Conservation (phyloP, 2,888 invertebrate species). For the Liopterus haemorrhoidalis region DNA sequence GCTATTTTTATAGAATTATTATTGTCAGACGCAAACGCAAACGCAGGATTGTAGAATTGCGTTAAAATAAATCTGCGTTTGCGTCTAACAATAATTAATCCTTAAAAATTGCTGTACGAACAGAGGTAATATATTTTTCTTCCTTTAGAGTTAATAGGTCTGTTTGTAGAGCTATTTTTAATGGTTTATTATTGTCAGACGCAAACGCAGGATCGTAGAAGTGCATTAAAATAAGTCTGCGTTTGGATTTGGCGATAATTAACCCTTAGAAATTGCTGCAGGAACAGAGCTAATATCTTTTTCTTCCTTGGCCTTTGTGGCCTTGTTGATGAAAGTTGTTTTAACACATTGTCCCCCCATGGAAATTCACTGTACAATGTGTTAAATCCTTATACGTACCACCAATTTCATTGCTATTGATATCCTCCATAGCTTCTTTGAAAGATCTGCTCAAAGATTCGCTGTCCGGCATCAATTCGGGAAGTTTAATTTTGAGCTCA, state of each 20-base stretch:
- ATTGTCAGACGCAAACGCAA: no score
- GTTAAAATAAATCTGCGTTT: no score
- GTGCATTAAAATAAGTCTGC: no score
- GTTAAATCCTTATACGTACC: constrained; percentile 37
- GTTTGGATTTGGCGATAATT: no score
- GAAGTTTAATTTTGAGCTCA: constrained; percentile 65
- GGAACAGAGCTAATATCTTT: not conserved
- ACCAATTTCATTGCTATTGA: constrained; percentile 48
- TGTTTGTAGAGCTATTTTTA: no score
- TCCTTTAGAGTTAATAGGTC: no score
- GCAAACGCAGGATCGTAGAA: no score
- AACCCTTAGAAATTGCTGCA: not conserved
- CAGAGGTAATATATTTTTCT: not conserved
- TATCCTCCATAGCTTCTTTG: constrained; percentile 52
- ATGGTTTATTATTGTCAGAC: no score
- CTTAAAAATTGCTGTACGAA: not conserved
- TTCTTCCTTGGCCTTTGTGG: no score
- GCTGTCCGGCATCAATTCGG: constrained; percentile 60
- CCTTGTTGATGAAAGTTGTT: constrained; percentile 10
- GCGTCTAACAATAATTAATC: no score
- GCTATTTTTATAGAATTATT: no score
- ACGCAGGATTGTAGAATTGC: no score
- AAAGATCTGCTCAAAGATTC: constrained; percentile 51
- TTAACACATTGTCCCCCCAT: not conserved
- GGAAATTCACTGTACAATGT: not conserved